Evolutionary conservation across 1,140 invertebrate species (phyloP), one percentile per base, ranked within the genome.

Genomic region (Caenorhabditis inopinata): DNA sequence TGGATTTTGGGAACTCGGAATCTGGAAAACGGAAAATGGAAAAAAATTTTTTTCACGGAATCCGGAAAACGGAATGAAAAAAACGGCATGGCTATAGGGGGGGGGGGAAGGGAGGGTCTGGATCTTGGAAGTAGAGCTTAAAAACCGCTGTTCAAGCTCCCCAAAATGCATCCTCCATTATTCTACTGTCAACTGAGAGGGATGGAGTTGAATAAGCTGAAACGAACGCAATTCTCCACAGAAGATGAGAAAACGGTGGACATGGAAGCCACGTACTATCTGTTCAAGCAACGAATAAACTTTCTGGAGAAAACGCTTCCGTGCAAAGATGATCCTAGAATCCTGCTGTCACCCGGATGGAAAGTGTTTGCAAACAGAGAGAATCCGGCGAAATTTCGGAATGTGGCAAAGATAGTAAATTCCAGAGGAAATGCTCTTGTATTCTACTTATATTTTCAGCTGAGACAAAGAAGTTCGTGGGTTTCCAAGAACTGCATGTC

Each of bases 191-290:
- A 68, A 18, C n/a, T 68, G 29, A 35, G 27, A 21, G 58, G 58
- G 38, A 68, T 68, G 58, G 58, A 68, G n/a, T 27, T 68, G 32
- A 68, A 68, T 6, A 68, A 68, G n/a, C 32, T 68, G 38, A 14
- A 7, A 18, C 58, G 58, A 0, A 38, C 21, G n/a, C n/a, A 68
- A 18, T 5, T 21, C 27, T 29, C 32, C n/a, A 0, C 6, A 18
- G n/a, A 11, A 42, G 3, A 18, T 21, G 58, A 11, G 3, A 3
- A 4, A 42, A 7, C 25, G n/a, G 32, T 29, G 23, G n/a, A 11
- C 0, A 4, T 9, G 0, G 6, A 42, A 9, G 32, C 58, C 9
- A 68, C 32, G 18, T 23, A 5, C 2, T 68, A 68, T 38, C 7
- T 68, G 16, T 42, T 68, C 32, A n/a, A 38, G 23, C 16, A 68